These are phyloP conservation scores for Sarcophaga variegata DNA, from an alignment of 2,888 invertebrate genomes.

Conservation along the genomic window DNA sequence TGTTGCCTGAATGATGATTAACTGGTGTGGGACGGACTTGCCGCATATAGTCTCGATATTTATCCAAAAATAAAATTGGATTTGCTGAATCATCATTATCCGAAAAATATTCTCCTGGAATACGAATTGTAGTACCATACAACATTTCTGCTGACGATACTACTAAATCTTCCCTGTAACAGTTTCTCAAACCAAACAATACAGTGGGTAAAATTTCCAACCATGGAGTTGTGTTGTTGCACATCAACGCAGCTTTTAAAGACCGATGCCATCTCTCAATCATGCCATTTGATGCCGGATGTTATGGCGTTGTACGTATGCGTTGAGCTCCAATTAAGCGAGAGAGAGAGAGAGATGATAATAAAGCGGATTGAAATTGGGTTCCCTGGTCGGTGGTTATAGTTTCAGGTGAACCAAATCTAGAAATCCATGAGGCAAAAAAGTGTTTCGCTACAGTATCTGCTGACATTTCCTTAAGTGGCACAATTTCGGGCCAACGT, in stretches of 20 bases:
- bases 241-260: conserved; percentile 59
- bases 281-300: conserved; percentile 52
- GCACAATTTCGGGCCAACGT: conserved; percentile 6
- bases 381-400: conserved; percentile 30
- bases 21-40: background rate
- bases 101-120: conserved; percentile 71
- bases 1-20: background rate
- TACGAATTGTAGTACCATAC: conserved; percentile 73
- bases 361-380: conserved; percentile 53
- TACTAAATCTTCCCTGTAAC: conserved; percentile 50
- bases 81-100: background rate
- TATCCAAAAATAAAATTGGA: background rate
- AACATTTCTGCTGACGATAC: conserved; percentile 73
- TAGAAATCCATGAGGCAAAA: background rate
- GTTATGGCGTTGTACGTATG: conserved; percentile 59
- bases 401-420: conserved; percentile 6
- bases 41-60: background rate
- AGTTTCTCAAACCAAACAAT: conserved; percentile 46
- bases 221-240: conserved; percentile 52
- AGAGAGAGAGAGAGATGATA: conserved; percentile 41
- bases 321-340: conserved; percentile 43
- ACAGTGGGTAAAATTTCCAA: conserved; percentile 47
- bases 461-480: conserved; percentile 1
- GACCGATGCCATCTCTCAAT: conserved; percentile 63
- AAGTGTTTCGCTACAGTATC: conserved; percentile 14